These are phyloP conservation scores for Spongilla lacustris DNA, from an alignment of 37 sponge, comb jelly and placozoan species.

Conservation along the genomic window DNA sequence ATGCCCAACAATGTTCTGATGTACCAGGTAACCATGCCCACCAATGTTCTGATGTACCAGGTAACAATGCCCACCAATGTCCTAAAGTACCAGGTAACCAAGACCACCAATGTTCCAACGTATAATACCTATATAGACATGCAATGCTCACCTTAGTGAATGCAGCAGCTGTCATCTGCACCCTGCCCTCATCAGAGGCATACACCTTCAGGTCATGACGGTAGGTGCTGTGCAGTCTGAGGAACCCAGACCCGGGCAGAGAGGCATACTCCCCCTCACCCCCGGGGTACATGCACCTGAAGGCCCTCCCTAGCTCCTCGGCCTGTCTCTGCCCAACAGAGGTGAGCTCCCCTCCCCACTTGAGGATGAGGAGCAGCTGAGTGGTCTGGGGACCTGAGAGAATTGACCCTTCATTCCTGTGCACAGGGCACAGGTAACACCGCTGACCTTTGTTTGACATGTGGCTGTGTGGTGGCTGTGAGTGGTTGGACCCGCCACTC, in stretches of 20 bases:
- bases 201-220: constrained; percentile 97
- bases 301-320: constrained; percentile 86
- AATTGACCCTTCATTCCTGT: not conserved
- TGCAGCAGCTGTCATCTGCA: constrained; percentile 95
- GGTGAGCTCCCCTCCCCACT: constrained; percentile 98
- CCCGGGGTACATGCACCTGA: constrained; percentile 90
- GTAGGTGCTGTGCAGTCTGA: constrained; percentile 95
- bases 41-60: no score
- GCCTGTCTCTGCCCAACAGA: constrained; percentile 78
- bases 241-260: constrained; percentile 88
- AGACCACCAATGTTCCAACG: no score
- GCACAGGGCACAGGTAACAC: no score
- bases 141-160: constrained; percentile 83
- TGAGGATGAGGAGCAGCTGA: constrained; percentile 82
- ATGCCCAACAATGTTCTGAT: no score
- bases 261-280: constrained; percentile 83
- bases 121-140: no score
- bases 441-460: no score
- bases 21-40: no score
- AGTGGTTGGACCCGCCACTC: no score
- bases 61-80: no score
- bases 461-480: no score
- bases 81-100: no score
- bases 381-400: constrained; percentile 23
- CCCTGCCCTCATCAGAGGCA: constrained; percentile 95